Percentiles rank a stretch among this genome's conserved stretches.
Evolutionary conservation across 1,140 invertebrate species (phyloP).

Genomic region (Cherax quadricarinatus): DNA sequence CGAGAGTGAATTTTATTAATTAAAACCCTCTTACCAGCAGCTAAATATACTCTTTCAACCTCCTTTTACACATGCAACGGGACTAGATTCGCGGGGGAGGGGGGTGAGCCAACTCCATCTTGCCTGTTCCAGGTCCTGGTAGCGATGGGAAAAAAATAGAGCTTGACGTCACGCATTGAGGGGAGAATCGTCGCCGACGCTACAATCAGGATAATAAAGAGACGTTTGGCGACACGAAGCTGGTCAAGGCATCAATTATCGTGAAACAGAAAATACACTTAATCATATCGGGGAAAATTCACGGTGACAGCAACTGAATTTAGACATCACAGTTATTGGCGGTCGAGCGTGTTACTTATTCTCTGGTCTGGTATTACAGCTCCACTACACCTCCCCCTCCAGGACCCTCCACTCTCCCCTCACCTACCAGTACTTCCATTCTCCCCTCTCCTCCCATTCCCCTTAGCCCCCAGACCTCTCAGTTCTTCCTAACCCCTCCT

Average conservation of each 20-base stretch:
- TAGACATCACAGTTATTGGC: not conserved
- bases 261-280: not conserved
- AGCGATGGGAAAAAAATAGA: too few species aligned
- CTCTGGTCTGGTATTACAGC: not conserved
- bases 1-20: slow-evolving; percentile 12
- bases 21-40: slow-evolving; percentile 21
- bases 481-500: too few species aligned
- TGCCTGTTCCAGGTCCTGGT: too few species aligned
- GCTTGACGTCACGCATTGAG: not conserved
- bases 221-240: slow-evolving; percentile 17
- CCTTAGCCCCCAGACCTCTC: too few species aligned
- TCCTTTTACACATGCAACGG: slow-evolving; percentile 20
- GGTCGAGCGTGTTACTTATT: not conserved
- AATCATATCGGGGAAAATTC: not conserved
- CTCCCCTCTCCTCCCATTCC: too few species aligned
- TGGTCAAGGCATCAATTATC: slow-evolving; percentile 2
- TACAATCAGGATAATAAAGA: slow-evolving; percentile 2
- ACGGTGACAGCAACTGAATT: not conserved
- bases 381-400: not conserved
- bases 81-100: not conserved
- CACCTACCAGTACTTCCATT: too few species aligned
- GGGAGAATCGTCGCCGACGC: not conserved
- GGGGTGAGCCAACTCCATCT: not conserved
- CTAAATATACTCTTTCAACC: slow-evolving; percentile 28
- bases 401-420: too few species aligned